phyloP scores from a whole-genome alignment of 2,888 invertebrate species.

The Desoria tigrina region DNA sequence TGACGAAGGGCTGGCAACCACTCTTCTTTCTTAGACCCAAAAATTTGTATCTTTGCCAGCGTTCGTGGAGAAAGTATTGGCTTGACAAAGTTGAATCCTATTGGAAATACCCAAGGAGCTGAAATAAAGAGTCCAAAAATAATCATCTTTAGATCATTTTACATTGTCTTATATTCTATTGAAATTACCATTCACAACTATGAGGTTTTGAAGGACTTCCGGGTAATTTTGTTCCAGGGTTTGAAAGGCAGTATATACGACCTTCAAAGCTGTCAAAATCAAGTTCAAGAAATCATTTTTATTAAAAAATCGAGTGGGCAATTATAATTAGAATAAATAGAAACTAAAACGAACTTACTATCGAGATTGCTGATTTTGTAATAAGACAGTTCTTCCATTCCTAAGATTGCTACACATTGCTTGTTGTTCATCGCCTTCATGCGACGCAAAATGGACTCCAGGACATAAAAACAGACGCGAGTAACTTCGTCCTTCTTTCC shows the following conservation, averaged over 20 bases:
- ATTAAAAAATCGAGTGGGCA: too few relatives aligned
- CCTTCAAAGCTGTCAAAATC: slow-evolving; percentile 34
- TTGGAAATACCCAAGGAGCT: slow-evolving; percentile 38
- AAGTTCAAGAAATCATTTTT: too few relatives aligned
- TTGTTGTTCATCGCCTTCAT: slow-evolving; percentile 15
- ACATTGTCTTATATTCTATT: too few relatives aligned
- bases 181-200: slow-evolving; percentile 19
- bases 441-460: slow-evolving; percentile 27
- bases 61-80: slow-evolving; percentile 32
- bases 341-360: slow-evolving; percentile 17
- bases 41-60: slow-evolving; percentile 31
- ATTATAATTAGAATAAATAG: background rate
- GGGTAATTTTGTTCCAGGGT: slow-evolving; percentile 36
- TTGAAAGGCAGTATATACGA: slow-evolving; percentile 29
- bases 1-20: slow-evolving; percentile 28
- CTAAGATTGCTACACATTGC: slow-evolving; percentile 27
- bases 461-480: slow-evolving; percentile 30
- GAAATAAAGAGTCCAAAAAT: too few relatives aligned
- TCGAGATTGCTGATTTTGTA: slow-evolving; percentile 30
- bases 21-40: slow-evolving; percentile 33
- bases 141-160: too few relatives aligned
- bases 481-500: slow-evolving; percentile 35
- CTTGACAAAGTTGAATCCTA: slow-evolving; percentile 31
- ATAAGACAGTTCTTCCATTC: slow-evolving; percentile 32
- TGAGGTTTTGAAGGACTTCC: background rate